phyloP scores from a whole-genome alignment of 2,113 vertebrate species.

The Echinops telfairi region DNA sequence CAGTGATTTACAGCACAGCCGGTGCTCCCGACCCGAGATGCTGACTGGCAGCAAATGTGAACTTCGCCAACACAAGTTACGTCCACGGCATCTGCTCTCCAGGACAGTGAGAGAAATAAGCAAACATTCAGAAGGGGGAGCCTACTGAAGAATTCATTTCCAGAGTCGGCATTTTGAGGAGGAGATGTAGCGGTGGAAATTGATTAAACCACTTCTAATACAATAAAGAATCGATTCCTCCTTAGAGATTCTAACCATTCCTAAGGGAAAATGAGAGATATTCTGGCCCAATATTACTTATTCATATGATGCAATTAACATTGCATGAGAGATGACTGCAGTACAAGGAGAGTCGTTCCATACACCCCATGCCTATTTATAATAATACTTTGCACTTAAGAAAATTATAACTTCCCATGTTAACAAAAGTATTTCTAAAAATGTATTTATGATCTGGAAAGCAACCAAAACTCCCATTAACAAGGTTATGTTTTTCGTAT shows the following conservation, averaged over 20 bases:
- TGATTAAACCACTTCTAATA: conserved; percentile 53
- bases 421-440: conserved; percentile 56
- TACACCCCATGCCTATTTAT: conserved; percentile 59
- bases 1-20: background rate
- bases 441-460: conserved; percentile 53
- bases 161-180: background rate
- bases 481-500: conserved; percentile 62
- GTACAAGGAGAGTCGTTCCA: conserved; percentile 26
- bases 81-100: background rate
- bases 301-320: conserved; percentile 54
- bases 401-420: conserved; percentile 72
- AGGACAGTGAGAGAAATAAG: background rate
- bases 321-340: background rate
- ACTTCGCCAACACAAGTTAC: conserved; percentile 43
- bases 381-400: conserved; percentile 72
- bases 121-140: background rate
- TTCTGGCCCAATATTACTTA: conserved; percentile 39
- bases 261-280: conserved; percentile 31
- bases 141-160: background rate
- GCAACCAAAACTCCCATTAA: conserved; percentile 70
- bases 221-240: conserved; percentile 60
- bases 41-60: background rate
- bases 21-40: background rate
- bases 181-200: background rate
- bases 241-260: conserved; percentile 64